Evolutionary conservation across 53 echinoderm and acorn worm species (phyloP).

Genomic region (Luidia sarsii): DNA sequence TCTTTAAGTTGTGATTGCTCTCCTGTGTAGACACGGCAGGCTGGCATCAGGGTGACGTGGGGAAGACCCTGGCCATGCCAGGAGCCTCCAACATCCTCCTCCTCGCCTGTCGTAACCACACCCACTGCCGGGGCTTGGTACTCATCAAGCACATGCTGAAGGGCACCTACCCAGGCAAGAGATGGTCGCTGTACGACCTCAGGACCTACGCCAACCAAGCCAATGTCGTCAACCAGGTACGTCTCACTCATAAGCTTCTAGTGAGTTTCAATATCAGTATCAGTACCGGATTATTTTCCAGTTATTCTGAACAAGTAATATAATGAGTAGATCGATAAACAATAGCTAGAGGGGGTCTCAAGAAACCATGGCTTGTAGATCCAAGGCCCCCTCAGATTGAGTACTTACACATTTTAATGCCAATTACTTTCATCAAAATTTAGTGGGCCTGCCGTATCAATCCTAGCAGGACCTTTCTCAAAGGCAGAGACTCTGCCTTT

Average conservation of each 20-base stretch:
- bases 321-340: neutral
- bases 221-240: conserved; percentile 40
- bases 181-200: conserved; percentile 49
- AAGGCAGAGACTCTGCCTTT: too few relatives aligned
- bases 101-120: conserved; percentile 24
- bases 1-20: too few relatives aligned
- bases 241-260: too few relatives aligned
- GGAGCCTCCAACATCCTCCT: conserved; percentile 58
- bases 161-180: conserved; percentile 38
- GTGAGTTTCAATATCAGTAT: neutral
- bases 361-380: too few relatives aligned
- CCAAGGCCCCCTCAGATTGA: too few relatives aligned
- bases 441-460: too few relatives aligned
- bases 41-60: conserved; percentile 52
- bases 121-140: conserved; percentile 29
- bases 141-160: conserved; percentile 26
- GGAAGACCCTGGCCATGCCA: conserved; percentile 61
- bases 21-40: conserved; percentile 37
- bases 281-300: neutral
- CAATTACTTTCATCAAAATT: too few relatives aligned
- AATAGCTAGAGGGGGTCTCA: too few relatives aligned
- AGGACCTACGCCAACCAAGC: conserved; percentile 30
- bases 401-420: too few relatives aligned
- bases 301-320: neutral
- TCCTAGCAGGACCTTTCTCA: too few relatives aligned